These are phyloP conservation scores for Caenorhabditis briggsae DNA, from an alignment of 1,140 invertebrate genomes.

Conservation along the genomic window DNA sequence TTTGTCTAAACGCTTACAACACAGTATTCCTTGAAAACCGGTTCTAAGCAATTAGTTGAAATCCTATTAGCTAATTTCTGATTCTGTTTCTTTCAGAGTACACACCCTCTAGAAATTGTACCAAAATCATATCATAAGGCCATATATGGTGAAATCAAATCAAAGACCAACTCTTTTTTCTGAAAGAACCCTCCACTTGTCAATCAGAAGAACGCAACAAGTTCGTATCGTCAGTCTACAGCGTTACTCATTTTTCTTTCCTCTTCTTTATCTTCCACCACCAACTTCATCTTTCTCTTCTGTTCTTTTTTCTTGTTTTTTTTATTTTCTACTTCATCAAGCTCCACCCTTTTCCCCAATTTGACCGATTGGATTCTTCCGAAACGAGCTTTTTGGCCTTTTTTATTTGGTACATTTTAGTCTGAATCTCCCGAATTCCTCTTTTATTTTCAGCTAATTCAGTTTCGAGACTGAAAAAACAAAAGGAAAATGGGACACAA, in stretches of 20 bases:
- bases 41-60: too few relatives aligned
- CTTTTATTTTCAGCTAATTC: neutral
- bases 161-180: neutral
- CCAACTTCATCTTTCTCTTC: slow-evolving; percentile 1
- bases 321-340: slow-evolving; percentile 28
- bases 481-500: neutral
- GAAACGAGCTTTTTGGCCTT: slow-evolving; percentile 36
- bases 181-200: neutral
- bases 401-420: neutral
- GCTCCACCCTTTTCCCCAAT: neutral
- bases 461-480: neutral
- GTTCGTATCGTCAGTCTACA: neutral
- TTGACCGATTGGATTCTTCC: slow-evolving; percentile 45
- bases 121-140: too few relatives aligned
- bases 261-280: slow-evolving; percentile 1
- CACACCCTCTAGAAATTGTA: too few relatives aligned
- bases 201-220: slow-evolving; percentile 34
- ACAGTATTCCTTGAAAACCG: too few relatives aligned
- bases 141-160: too few relatives aligned
- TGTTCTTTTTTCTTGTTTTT: neutral
- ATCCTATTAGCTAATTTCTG: too few relatives aligned
- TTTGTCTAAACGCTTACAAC: too few relatives aligned
- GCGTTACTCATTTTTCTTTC: neutral
- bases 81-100: too few relatives aligned
- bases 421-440: neutral